These are phyloP conservation scores for Solenodon paradoxus DNA, from an alignment of 2,113 vertebrate species.

Conservation along the genomic window DNA sequence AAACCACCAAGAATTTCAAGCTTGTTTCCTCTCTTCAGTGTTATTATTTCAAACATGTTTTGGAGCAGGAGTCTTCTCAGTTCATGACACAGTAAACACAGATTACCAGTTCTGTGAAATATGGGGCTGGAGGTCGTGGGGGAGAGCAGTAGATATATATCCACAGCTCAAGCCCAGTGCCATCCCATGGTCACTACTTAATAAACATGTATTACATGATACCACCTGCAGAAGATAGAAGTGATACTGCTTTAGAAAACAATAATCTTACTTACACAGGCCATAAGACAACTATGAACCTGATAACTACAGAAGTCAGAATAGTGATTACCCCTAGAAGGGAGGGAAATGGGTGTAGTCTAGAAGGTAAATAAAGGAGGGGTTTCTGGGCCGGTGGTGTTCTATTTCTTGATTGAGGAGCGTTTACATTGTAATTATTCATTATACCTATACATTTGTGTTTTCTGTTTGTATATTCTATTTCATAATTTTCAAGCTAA, in stretches of 20 bases:
- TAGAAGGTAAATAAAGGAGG: constrained; percentile 38
- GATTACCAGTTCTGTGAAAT: background rate
- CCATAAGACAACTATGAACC: constrained; percentile 33
- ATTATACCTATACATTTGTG: background rate
- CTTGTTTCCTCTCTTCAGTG: background rate
- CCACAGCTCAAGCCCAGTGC: background rate
- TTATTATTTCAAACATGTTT: background rate
- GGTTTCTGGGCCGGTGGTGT: background rate
- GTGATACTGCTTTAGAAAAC: constrained; percentile 27
- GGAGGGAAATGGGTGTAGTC: background rate
- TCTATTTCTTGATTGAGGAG: constrained; percentile 34
- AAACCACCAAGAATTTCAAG: background rate
- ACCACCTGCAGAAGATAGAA: background rate
- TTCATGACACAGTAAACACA: background rate
- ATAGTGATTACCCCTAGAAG: background rate
- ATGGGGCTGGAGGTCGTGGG: background rate
- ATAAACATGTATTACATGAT: background rate
- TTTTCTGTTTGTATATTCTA: constrained; percentile 27
- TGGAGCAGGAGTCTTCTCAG: background rate
- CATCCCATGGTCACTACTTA: background rate
- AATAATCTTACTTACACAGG: background rate
- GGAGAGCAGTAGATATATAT: background rate
- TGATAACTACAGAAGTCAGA: background rate
- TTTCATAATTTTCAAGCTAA: constrained; percentile 40
- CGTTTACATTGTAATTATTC: constrained; percentile 33